Base-by-base conservation (phyloP, 2,888 invertebrate genomes). In the Epinotia nisella region DNA sequence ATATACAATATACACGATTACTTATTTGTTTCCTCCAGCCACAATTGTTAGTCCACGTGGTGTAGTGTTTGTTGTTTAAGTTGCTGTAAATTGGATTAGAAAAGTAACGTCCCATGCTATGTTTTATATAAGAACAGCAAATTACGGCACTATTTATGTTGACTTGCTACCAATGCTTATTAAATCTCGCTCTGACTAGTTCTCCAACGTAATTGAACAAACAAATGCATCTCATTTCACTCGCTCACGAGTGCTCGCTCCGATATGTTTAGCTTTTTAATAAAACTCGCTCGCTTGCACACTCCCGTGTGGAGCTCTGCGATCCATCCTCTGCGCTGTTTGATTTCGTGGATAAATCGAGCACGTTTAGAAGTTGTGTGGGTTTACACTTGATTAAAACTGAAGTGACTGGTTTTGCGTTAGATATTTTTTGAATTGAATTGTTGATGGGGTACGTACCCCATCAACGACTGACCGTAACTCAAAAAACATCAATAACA, bases 231-330 rank as follows among this genome's bases (percentile, higher is more conserved):
- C 66, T 61, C 71, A 66, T 71, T 60, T 66, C 21, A 39, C 29
- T 71, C 53, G 71, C 53, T 53, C 71, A 45, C 59, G 59, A 29
- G 55, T 53, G 60, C 39, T 56, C 66, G 51, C 55, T 24, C 75
- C 79, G 74, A 81, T 81, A 77, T 82, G 77, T 82, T 80, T 79
- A 78, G 74, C 78, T 79, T 74, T 81, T 82, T 81, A 80, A 80
- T 80, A 81, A 82, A 82, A 80, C 74, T 61, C 62, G 66, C 75
- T 75, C 74, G 70, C 70, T 70, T 74, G 72, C 65, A 35, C 66
- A 15, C 70, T 21, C 29, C 13, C 61, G 41, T 49, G 68, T 66
- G 21, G 76, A 56, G 45, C 41, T 41, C 53, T 70, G 61, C 61
- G 39, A 70, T 76, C 77, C 77, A 69, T 77, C 76, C 75, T 51